Evolutionary conservation across 2,888 invertebrate genomes (phyloP), one percentile per base, ranked within the genome.

Genomic region (Beris morrisii): DNA sequence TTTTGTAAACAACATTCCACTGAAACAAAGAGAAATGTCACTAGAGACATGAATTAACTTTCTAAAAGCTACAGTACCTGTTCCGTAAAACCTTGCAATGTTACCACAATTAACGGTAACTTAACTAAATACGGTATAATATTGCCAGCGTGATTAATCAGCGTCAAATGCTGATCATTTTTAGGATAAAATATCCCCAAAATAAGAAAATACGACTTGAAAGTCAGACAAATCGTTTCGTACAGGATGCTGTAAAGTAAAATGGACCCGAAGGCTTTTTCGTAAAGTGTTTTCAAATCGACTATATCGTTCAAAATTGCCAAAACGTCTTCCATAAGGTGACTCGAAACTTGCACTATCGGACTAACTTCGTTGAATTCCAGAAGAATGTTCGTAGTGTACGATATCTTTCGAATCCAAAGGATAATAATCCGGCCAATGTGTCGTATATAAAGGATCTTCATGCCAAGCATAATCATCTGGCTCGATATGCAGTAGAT

Each of bases 401-500:
- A 9, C 11, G 31, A 30, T 3, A 68, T 28, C 28, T 43, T 53
- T 9, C 56, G 31, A 1, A 65, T 44, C 52, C 65, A 61, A 7
- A 61, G 43, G 5, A 61, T 55, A 11, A 68, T 30, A 5, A 68
- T 55, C 4, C 68, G 54, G 3, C 59, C 59, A 38, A 65, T 50
- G n/a, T 65, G 65, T 31, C 65, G 65, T 13, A 68, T 61, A 52
- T 68, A 68, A 5, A 65, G 56, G 4, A 65, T 31, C 53, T 68
- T 68, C 11, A 38, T 22, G 7, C 65, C 68, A 5, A 65, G 56
- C 46, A 56, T 52, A 22, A 61, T 63, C 61, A 65, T 56, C 15
- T 65, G 65, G 45, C 59, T 31, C 6, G 61, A 55, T 43, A 68
- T 61, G 11, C 65, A 65, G 30, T 61, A 50, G 28, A 68, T 56